Conservation (phyloP, 2,113 vertebrate species). For the Deroptyus accipitrinus region DNA sequence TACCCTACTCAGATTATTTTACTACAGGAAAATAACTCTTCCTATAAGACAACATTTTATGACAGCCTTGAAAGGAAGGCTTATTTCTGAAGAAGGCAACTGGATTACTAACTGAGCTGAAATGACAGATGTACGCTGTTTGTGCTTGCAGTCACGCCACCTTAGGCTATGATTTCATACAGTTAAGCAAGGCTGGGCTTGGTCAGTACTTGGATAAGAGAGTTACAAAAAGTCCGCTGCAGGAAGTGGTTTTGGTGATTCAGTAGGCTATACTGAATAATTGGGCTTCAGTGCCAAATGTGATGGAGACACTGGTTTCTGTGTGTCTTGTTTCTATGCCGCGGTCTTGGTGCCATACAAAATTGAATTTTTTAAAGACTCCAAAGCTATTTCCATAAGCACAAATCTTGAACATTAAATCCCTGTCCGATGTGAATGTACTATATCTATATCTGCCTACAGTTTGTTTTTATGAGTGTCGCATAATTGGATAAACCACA, state of each 20-base stretch:
- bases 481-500: not conserved
- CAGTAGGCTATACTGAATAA: slow-evolving; percentile 17
- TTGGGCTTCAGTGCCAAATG: not conserved
- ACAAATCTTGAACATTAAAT: not conserved
- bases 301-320: not conserved
- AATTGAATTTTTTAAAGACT: not conserved
- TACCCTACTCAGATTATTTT: not conserved
- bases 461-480: not conserved
- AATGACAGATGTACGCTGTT: slow-evolving; percentile 28
- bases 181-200: slow-evolving; percentile 46
- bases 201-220: slow-evolving; percentile 52
- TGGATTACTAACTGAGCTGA: not conserved
- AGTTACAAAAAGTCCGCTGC: not conserved
- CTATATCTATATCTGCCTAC: not conserved
- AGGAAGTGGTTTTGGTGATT: slow-evolving; percentile 70
- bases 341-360: not conserved
- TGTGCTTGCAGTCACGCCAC: slow-evolving; percentile 42
- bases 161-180: slow-evolving; percentile 54
- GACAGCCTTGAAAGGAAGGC: not conserved
- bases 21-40: not conserved
- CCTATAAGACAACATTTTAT: not conserved
- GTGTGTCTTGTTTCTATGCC: not conserved
- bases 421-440: not conserved
- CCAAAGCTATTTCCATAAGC: not conserved
- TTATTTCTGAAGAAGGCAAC: not conserved